phyloP scores from a whole-genome alignment of 2,888 invertebrate species.

The Tenthredo distinguenda region DNA sequence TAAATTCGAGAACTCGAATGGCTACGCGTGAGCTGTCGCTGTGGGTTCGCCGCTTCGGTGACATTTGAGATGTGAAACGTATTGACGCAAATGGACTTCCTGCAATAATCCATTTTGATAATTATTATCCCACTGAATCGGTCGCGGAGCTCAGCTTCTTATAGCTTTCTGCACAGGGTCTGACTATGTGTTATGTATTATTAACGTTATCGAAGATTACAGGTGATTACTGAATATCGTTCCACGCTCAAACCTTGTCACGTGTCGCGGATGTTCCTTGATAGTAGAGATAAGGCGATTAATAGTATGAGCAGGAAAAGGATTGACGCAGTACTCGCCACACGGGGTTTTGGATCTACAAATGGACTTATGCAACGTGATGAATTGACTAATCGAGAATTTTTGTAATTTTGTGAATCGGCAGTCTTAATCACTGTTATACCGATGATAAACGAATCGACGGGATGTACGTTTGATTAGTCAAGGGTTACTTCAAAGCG shows the following conservation, averaged over 20 bases:
- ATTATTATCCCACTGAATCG: not conserved
- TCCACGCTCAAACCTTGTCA: not conserved
- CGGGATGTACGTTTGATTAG: conserved; percentile 31
- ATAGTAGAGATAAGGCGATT: not conserved
- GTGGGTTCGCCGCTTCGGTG: conserved; percentile 25
- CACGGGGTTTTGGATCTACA: not conserved
- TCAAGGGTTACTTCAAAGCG: conserved; percentile 39
- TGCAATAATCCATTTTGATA: conserved; percentile 30
- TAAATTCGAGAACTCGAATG: conserved; percentile 30
- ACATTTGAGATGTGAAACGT: conserved; percentile 13
- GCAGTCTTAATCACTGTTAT: conserved; percentile 49
- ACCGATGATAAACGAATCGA: conserved; percentile 7
- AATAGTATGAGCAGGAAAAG: not conserved
- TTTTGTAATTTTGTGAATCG: not conserved
- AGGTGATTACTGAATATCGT: not conserved
- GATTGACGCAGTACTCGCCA: not conserved
- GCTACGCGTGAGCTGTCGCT: conserved; percentile 40
- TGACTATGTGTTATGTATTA: not conserved
- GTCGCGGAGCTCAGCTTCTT: not conserved
- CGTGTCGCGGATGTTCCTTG: conserved; percentile 9
- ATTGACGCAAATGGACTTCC: conserved; percentile 46
- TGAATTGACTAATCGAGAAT: conserved; percentile 9
- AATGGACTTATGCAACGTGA: not conserved
- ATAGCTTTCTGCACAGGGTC: not conserved
- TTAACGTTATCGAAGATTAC: not conserved